Conservation (phyloP, 1,140 invertebrate species). For the Contarinia nasturtii region DNA sequence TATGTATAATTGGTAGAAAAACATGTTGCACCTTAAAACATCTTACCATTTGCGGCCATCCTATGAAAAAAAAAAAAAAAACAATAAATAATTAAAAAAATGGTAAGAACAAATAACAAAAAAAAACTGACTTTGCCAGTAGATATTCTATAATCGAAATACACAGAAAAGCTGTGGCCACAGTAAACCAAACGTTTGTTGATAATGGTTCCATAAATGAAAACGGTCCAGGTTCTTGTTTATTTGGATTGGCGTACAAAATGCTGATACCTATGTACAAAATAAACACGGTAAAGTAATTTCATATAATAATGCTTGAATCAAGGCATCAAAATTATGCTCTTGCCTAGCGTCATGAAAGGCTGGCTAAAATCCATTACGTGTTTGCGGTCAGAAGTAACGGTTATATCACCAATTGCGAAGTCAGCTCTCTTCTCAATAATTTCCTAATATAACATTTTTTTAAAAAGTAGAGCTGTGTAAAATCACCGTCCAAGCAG, state of each 20-base stretch:
- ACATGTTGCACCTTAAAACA: too few relatives aligned
- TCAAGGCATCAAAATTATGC: slow-evolving; percentile 6
- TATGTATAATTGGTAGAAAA: too few relatives aligned
- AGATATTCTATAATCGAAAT: slow-evolving; percentile 73
- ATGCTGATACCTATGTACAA: slow-evolving; percentile 53
- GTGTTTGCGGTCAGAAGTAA: slow-evolving; percentile 64
- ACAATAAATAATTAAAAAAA: too few relatives aligned
- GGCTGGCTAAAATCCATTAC: slow-evolving; percentile 78
- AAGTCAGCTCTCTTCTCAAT: slow-evolving; percentile 66
- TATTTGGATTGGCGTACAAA: slow-evolving; percentile 49
- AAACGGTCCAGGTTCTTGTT: slow-evolving; percentile 54
- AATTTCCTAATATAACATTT: slow-evolving; percentile 18
- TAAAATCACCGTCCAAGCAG: too few relatives aligned
- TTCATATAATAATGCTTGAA: not conserved
- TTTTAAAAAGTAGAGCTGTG: slow-evolving; percentile 6
- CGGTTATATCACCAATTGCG: slow-evolving; percentile 80
- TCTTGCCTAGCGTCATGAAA: slow-evolving; percentile 67
- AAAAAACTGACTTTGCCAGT: slow-evolving; percentile 35
- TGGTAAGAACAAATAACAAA: not conserved
- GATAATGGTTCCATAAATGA: slow-evolving; percentile 77
- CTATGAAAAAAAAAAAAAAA: slow-evolving; percentile 24
- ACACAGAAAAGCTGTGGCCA: slow-evolving; percentile 68
- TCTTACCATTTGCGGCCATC: slow-evolving; percentile 56
- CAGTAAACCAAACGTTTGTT: slow-evolving; percentile 82
- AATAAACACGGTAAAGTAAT: not conserved